phyloP scores from a whole-genome alignment of 2,888 invertebrate genomes.

The Eurois occulta region DNA sequence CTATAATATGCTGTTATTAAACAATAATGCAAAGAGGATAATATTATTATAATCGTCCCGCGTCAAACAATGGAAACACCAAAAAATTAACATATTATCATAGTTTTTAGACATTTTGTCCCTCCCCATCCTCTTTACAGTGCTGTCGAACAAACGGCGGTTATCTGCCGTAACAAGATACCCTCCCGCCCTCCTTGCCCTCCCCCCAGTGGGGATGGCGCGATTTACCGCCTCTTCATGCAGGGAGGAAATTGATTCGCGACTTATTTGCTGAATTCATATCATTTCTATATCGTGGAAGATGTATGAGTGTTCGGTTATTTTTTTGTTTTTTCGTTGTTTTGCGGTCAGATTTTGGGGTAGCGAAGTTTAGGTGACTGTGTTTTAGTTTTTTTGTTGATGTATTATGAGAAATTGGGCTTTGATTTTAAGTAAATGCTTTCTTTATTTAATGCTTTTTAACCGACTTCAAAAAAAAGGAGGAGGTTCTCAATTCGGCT shows the following conservation, averaged over 20 bases:
- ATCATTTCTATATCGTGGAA: constrained; percentile 54
- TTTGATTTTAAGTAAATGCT: not conserved
- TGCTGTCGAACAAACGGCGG: constrained; percentile 74
- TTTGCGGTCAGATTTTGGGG: constrained; percentile 14
- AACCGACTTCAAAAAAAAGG: too few relatives aligned
- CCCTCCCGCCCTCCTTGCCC: constrained; percentile 34
- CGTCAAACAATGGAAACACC: constrained; percentile 62
- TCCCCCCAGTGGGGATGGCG: constrained; percentile 34
- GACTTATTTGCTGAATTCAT: constrained; percentile 71
- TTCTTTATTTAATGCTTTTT: too few relatives aligned
- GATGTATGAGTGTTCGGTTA: constrained; percentile 25
- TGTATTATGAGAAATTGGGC: not conserved
- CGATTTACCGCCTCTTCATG: constrained; percentile 70
- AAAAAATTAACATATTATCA: constrained; percentile 76
- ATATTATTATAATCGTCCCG: constrained; percentile 41
- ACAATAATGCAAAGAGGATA: not conserved
- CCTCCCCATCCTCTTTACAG: constrained; percentile 72
- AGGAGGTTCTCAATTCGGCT: too few relatives aligned
- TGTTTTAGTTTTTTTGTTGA: not conserved
- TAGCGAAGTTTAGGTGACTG: not conserved
- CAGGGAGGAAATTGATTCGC: constrained; percentile 76
- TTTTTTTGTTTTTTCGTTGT: constrained; percentile 42
- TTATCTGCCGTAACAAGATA: constrained; percentile 73
- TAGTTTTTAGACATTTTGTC: constrained; percentile 78
- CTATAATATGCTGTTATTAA: not conserved